Evolutionary conservation across 2,113 vertebrate genomes (phyloP), one percentile per base, ranked within the genome.

Genomic region (Phocoena sinus): DNA sequence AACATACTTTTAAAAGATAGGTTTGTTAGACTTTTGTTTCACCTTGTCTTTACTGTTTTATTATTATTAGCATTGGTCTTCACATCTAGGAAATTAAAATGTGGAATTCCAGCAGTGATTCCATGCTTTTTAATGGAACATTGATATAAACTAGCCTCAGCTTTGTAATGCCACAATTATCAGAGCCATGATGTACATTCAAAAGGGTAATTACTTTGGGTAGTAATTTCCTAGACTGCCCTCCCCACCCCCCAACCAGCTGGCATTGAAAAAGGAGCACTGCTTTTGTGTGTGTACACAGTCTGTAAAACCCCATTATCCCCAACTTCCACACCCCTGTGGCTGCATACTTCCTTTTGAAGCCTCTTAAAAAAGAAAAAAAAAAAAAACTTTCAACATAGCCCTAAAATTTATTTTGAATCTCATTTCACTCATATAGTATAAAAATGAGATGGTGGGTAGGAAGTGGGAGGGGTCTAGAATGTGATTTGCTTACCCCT

Each of bases 241-340:
- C 60, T 67, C 50, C 25, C 60, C 53, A 18, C 79, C 87, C 50
- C 91, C 70, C 60, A 95, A 80, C 83, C 92, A 80, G 80, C 95
- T 89, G 95, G 90, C 89, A 80, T 14, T 95, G 94, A 87, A 80
- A 96, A 89, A 91, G 82, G 85, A 93, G 50, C 15, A 31, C 25
- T 76, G 94, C 94, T 96, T 97, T 97, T 96, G 50, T 97, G 94
- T 92, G 73, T 92, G 38, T 21, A 81, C 70, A 97, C 89, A 96
- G 89, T 97, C 95, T 96, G 67, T 96, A 97, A 96, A 97, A 97
- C 97, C 95, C 94, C 56, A 90, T 97, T 98, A 97, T 97, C 94
- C 86, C 44, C 70, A 67, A 94, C 89, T 94, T 96, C 79, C 95
- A 94, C 56, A 89, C 70, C 70, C 93, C 94, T 90, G 74, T 95